Conservation (phyloP, 2,113 vertebrate genomes). For the Alexandromys fortis region DNA sequence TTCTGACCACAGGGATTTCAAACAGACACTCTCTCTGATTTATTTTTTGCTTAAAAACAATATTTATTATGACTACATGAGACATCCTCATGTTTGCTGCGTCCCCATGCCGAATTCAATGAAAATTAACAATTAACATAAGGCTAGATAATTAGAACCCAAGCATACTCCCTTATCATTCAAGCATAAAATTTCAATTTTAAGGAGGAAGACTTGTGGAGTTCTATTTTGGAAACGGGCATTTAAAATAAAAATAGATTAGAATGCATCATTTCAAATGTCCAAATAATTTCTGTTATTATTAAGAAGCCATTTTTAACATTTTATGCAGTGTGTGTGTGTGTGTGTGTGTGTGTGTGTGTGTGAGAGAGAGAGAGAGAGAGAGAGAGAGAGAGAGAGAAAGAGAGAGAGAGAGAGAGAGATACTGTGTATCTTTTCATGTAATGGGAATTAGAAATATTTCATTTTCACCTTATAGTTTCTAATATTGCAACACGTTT, state of each 20-base stretch:
- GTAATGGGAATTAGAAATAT: background rate
- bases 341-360: background rate
- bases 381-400: too few relatives aligned
- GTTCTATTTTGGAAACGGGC: background rate
- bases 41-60: slow-evolving; percentile 55
- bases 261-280: background rate
- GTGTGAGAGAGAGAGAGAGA: too few relatives aligned
- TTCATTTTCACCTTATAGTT: background rate
- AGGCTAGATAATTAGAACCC: slow-evolving; percentile 34
- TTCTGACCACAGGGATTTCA: slow-evolving; percentile 37
- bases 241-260: background rate
- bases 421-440: slow-evolving; percentile 20
- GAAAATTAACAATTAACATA: slow-evolving; percentile 15
- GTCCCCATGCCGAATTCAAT: background rate
- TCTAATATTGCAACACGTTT: slow-evolving; percentile 9
- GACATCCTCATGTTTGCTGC: background rate
- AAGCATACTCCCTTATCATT: slow-evolving; percentile 1
- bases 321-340: background rate
- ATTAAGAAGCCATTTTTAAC: slow-evolving; percentile 4
- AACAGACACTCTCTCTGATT: slow-evolving; percentile 33
- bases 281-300: slow-evolving; percentile 5
- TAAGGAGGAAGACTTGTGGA: background rate
- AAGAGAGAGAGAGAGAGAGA: background rate
- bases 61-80: slow-evolving; percentile 36
- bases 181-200: slow-evolving; percentile 44